These are phyloP conservation scores for Drosophila imparisetae DNA, from an alignment of 2,888 invertebrate species.

Conservation along the genomic window DNA sequence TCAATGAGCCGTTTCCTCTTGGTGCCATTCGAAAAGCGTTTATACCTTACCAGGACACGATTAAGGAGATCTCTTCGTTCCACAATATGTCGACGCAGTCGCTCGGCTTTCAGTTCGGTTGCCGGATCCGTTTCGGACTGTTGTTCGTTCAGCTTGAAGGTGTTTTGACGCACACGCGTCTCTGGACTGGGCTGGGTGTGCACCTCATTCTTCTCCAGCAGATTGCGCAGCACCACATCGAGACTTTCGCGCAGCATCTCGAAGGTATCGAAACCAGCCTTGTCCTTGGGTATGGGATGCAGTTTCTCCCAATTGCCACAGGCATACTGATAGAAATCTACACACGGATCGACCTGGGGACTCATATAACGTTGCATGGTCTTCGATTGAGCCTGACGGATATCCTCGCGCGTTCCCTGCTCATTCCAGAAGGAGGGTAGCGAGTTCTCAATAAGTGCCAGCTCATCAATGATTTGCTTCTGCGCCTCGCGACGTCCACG, in stretches of 20 bases:
- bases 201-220: conserved; percentile 86
- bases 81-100: conserved; percentile 75
- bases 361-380: conserved; percentile 93
- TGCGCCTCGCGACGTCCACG: conserved; percentile 60
- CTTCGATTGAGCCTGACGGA: conserved; percentile 87
- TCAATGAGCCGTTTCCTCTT: conserved; percentile 76
- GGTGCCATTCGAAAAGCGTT: conserved; percentile 69
- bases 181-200: conserved; percentile 11
- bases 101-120: conserved; percentile 58
- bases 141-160: conserved; percentile 60
- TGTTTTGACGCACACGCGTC: conserved; percentile 46
- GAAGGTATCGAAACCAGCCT: conserved; percentile 95
- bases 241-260: conserved; percentile 94
- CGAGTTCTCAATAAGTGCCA: conserved; percentile 42
- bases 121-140: conserved; percentile 51
- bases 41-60: conserved; percentile 76
- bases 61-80: conserved; percentile 69
- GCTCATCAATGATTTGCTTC: conserved; percentile 8
- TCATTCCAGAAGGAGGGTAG: conserved; percentile 82
- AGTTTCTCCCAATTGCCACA: conserved; percentile 94
- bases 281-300: conserved; percentile 95
- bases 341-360: conserved; percentile 89
- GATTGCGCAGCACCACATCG: conserved; percentile 88
- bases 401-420: conserved; percentile 85
- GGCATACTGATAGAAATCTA: conserved; percentile 93